A percentile compares a stretch with the other conserved stretches of the same genome.
These are phyloP conservation scores for Gila robusta DNA, from an alignment of 2,797 vertebrate genomes.

Conservation along the genomic window DNA sequence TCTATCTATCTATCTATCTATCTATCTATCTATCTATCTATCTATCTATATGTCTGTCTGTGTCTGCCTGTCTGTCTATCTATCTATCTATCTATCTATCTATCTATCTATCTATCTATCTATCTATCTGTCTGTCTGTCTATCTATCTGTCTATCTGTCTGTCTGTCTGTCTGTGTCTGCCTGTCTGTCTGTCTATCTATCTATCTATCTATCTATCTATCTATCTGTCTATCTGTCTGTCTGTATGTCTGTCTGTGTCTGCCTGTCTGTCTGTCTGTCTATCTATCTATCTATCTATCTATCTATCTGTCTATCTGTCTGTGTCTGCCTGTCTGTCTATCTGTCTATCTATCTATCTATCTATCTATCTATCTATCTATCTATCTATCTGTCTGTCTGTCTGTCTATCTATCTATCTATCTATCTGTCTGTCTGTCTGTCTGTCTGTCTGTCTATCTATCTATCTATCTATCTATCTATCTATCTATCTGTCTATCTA, in stretches of 20 bases:
- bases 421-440: background rate
- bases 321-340: accelerated
- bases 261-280: too few species aligned
- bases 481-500: background rate
- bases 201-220: too few species aligned
- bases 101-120: background rate
- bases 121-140: background rate
- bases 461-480: background rate
- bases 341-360: background rate
- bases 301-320: accelerated
- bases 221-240: background rate
- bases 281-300: background rate
- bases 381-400: background rate
- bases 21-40: background rate
- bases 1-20: accelerated
- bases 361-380: background rate
- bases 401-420: background rate
- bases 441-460: background rate
- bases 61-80: background rate
- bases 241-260: background rate
- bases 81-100: background rate
- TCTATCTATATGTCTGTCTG: background rate
- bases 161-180: background rate
- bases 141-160: background rate
- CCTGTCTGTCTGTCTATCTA: too few species aligned